These are phyloP conservation scores for Gastrophryne carolinensis DNA, from an alignment of 2,797 vertebrate genomes.

Conservation along the genomic window DNA sequence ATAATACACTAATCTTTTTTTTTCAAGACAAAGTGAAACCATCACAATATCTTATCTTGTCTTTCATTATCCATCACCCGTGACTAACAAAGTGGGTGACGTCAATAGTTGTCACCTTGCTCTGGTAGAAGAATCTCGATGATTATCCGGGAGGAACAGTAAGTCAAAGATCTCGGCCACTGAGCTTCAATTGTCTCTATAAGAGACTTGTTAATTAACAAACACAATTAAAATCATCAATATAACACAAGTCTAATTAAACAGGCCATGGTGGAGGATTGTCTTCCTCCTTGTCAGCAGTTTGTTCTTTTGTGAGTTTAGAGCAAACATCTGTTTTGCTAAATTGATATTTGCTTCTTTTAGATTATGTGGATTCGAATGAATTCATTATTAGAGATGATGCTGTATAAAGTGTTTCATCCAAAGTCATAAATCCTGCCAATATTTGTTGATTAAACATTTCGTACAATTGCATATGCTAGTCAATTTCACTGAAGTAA, in stretches of 20 bases:
- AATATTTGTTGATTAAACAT: background rate
- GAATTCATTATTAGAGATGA: background rate
- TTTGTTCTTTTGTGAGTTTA: background rate
- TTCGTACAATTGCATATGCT: background rate
- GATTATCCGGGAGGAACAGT: conserved; percentile 19
- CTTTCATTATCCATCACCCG: conserved; percentile 7
- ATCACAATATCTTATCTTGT: background rate
- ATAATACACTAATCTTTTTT: too few relatives aligned
- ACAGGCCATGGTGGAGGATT: background rate
- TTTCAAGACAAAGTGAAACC: conserved; percentile 3
- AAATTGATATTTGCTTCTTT: background rate
- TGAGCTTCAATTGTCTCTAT: background rate
- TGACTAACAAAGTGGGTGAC: conserved; percentile 14
- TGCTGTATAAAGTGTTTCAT: background rate
- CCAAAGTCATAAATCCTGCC: background rate
- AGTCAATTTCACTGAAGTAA: background rate
- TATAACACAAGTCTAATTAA: conserved; percentile 26
- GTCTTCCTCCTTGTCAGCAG: background rate
- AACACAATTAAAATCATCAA: conserved; percentile 1
- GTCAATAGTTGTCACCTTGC: conserved; percentile 17
- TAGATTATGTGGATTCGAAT: background rate
- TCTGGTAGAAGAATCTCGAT: background rate
- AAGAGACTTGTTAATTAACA: conserved; percentile 20
- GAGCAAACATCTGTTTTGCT: background rate
- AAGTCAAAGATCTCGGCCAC: background rate